A percentile compares a stretch with the other conserved stretches of the same genome.
Evolutionary conservation across 2,797 vertebrate genomes (phyloP).

Genomic region (Allenopithecus nigroviridis): DNA sequence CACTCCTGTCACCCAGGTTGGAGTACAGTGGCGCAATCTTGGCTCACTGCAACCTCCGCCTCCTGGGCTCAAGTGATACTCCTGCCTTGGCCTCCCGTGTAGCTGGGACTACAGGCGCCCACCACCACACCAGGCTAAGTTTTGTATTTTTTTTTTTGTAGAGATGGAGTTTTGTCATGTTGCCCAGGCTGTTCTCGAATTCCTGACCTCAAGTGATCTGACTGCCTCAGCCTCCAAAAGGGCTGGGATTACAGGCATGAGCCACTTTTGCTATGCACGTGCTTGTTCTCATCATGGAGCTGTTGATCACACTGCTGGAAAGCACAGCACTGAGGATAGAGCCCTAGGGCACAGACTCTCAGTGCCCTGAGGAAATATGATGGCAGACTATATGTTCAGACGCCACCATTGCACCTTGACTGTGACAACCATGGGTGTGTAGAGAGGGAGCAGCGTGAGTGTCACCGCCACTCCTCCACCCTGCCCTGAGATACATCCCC

Average conservation of each 20-base stretch:
- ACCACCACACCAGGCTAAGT: accelerated
- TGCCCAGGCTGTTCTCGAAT: not conserved
- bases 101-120: not conserved
- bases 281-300: not conserved
- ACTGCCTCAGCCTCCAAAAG: not conserved
- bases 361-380: not conserved
- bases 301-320: not conserved
- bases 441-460: accelerated
- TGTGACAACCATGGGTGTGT: not conserved
- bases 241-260: not conserved
- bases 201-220: not conserved
- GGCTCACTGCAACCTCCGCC: not conserved
- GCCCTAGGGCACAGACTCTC: not conserved
- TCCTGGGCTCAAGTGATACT: not conserved
- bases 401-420: accelerated
- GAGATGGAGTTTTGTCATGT: not conserved
- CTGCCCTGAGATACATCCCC: accelerated
- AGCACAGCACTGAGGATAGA: not conserved
- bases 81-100: not conserved
- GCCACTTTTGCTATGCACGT: no score
- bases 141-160: not conserved
- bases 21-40: not conserved
- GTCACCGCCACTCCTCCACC: no score
- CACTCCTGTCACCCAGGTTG: not conserved
- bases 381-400: not conserved